Evolutionary conservation across 2,113 vertebrate species (phyloP).

Genomic region (Jaculus jaculus): DNA sequence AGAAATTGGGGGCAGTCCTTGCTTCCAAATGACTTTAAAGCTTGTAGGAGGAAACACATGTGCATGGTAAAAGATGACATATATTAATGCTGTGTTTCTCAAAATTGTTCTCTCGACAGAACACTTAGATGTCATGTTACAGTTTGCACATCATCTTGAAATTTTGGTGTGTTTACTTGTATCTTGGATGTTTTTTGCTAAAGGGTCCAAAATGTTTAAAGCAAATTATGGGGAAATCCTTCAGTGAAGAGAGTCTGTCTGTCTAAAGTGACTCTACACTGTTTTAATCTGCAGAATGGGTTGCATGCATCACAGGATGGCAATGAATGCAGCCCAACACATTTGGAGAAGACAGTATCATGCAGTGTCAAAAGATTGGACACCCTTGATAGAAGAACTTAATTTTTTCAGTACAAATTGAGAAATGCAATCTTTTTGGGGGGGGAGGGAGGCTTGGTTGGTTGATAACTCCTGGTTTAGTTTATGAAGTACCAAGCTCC

Average conservation of each 20-base stretch:
- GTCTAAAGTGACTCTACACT: no score
- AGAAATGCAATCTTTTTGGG: slow-evolving; percentile 9
- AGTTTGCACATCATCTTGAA: slow-evolving; percentile 11
- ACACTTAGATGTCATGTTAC: background rate
- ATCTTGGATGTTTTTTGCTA: background rate
- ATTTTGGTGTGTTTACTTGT: slow-evolving; percentile 23
- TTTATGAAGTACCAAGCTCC: background rate
- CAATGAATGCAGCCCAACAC: no score
- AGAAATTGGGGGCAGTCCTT: background rate
- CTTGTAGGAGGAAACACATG: slow-evolving; percentile 1
- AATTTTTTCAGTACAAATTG: background rate
- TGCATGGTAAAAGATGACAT: background rate
- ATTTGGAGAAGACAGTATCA: no score
- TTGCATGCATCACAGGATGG: background rate
- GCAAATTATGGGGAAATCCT: background rate
- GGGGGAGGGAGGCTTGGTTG: background rate
- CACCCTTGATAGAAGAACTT: background rate
- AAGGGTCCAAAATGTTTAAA: slow-evolving; percentile 8
- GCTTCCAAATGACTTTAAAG: background rate
- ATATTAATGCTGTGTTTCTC: slow-evolving; percentile 33
- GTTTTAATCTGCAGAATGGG: no score
- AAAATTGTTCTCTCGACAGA: slow-evolving; percentile 16
- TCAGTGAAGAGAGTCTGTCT: slow-evolving; percentile 22
- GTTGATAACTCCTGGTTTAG: background rate
- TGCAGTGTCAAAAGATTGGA: no score